Percentiles rank a stretch among this genome's conserved stretches.
Evolutionary conservation across 2,113 vertebrate genomes (phyloP).

Genomic region (Picathartes gymnocephalus): DNA sequence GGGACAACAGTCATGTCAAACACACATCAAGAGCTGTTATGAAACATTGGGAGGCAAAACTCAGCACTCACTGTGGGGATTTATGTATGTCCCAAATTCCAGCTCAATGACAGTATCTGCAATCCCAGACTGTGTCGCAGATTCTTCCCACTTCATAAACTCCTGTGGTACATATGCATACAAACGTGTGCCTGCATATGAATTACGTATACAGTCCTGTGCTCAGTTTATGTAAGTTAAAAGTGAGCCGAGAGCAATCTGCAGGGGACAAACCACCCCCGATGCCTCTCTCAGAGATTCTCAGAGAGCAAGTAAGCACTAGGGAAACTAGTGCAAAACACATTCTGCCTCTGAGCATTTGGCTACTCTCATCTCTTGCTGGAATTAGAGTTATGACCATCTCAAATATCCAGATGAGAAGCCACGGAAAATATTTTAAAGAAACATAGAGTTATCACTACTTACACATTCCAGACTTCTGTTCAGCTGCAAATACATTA

Average conservation of each 20-base stretch:
- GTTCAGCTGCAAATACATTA: conserved; percentile 61
- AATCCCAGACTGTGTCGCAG: neutral
- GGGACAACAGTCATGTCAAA: neutral
- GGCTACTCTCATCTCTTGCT: conserved; percentile 22
- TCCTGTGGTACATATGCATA: neutral
- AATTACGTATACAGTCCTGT: neutral
- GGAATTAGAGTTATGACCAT: conserved; percentile 53
- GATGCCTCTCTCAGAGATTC: neutral
- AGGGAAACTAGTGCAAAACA: neutral
- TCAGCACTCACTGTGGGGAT: neutral
- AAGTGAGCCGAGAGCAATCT: neutral
- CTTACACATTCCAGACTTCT: conserved; percentile 62
- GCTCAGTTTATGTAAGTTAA: neutral
- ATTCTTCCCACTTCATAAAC: neutral
- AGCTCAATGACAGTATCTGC: neutral
- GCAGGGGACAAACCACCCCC: neutral
- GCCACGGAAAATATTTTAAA: conserved; percentile 47
- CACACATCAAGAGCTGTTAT: neutral
- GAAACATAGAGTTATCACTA: conserved; percentile 55
- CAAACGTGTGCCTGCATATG: neutral
- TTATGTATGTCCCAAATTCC: neutral
- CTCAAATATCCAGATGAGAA: conserved; percentile 56
- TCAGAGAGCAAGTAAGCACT: neutral
- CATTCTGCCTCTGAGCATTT: neutral
- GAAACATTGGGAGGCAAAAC: neutral